Base-by-base conservation (phyloP, 2,797 vertebrate species). In the Enteromius thamalakanensis region DNA sequence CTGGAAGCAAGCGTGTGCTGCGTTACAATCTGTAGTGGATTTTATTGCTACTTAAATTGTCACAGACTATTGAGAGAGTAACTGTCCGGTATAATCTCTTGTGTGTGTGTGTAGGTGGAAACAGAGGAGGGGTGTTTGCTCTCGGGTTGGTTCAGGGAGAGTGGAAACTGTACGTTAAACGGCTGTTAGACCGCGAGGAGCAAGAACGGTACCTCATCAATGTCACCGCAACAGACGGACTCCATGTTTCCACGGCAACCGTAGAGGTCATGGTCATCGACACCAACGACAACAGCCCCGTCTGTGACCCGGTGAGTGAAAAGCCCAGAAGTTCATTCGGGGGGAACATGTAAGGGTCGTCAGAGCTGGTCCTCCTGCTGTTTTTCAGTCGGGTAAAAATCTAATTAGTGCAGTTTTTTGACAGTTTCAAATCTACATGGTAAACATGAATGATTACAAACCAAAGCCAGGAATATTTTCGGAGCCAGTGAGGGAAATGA, bases 161-260 rank as follows among this genome's bases (percentile, higher is more conserved):
- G 85, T 99, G 98, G 97, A 99, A 99, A 84, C 97, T 99, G 89
- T 99, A 99, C 9, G 97, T 99, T 80, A 99, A 98, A 90, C 94
- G 96, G 40, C 94, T 94, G 0, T 90, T 99, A 74, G 97, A 99
- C 87, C 92, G 98, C 4, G 98, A 99, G 90, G 95, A 97, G 23
- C 95, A 95, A 86, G 96, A 96, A 47, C 68, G 95, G 77, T 99
- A 98, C 91, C 89, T 94, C 42, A 96, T 99, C 87, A 98, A 98
- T 77, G 94, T 99, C 89, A 99, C 97, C 0, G 97, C 98, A 17
- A 99, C 96, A 0, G 98, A 99, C 14, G 97, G 98, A 64, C 97
- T 99, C 5, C 98, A 97, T 68, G 97, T 98, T 83, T 96, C 97
- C 17, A 96, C 95, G 70, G 95, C 97, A 65, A 90, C 91, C 0